Conservation (phyloP, 1,140 invertebrate species). For the Anastatus disparis region DNA sequence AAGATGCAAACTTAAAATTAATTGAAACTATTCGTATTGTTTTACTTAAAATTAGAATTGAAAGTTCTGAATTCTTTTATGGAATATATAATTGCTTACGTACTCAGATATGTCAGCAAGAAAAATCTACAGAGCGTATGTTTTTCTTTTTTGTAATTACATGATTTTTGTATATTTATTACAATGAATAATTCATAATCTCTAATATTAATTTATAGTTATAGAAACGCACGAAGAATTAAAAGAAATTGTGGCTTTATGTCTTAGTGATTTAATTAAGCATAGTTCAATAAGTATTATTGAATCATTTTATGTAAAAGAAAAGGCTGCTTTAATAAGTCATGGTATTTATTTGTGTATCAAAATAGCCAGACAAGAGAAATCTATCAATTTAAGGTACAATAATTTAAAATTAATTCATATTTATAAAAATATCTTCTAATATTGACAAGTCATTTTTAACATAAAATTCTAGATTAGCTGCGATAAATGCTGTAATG, state of each 20-base stretch:
- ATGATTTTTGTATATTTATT: conserved; percentile 53
- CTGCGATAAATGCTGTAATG: conserved; percentile 70
- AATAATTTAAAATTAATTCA: conserved; percentile 25
- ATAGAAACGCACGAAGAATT: conserved; percentile 69
- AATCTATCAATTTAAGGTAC: conserved; percentile 69
- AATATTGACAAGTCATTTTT: conserved; percentile 17
- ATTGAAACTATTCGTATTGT: conserved; percentile 61
- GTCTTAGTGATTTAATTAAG: conserved; percentile 66
- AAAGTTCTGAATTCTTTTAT: conserved; percentile 63
- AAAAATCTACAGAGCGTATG: conserved; percentile 65
- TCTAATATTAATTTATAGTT: conserved; percentile 58
- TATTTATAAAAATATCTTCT: conserved; percentile 8
- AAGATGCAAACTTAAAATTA: conserved; percentile 63
- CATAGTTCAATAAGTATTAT: conserved; percentile 63
- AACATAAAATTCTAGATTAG: conserved; percentile 65
- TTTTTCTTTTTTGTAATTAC: not conserved
- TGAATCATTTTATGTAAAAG: conserved; percentile 65
- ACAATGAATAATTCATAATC: too few species aligned
- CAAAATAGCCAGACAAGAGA: conserved; percentile 71
- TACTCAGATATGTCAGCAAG: conserved; percentile 65
- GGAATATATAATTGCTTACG: conserved; percentile 65
- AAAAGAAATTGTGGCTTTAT: conserved; percentile 68
- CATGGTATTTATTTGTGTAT: conserved; percentile 71
- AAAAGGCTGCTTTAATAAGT: conserved; percentile 68
- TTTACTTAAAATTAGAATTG: conserved; percentile 61